A percentile compares a stretch with the other conserved stretches of the same genome.
phyloP scores from a whole-genome alignment of 2,888 invertebrate genomes.

The Argyra leucocephala region DNA sequence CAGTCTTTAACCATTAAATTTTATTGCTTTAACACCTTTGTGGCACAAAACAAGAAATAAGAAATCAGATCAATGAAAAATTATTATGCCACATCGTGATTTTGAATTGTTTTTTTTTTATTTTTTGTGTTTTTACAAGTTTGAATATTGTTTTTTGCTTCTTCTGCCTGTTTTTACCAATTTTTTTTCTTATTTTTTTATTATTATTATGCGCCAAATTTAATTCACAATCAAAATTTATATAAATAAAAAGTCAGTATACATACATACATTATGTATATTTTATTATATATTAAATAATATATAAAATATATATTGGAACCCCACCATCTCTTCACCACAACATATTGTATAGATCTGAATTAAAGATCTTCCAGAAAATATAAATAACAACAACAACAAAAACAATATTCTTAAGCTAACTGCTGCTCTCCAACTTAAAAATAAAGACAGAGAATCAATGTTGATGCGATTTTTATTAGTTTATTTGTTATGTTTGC shows the following conservation, averaged over 20 bases:
- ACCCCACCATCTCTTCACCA: too few species aligned
- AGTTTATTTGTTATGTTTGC: neutral
- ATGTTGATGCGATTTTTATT: neutral
- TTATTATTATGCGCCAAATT: neutral
- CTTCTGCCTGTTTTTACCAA: neutral
- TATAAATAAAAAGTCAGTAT: neutral
- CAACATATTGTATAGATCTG: too few species aligned
- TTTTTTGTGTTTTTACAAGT: neutral
- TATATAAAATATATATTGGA: too few species aligned
- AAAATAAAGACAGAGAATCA: too few species aligned
- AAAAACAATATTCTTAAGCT: too few species aligned
- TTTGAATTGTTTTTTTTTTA: neutral
- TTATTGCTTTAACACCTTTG: slow-evolving; percentile 2
- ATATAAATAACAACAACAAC: too few species aligned
- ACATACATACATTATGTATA: too few species aligned
- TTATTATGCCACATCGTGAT: slow-evolving; percentile 6
- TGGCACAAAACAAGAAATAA: neutral
- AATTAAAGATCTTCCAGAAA: too few species aligned
- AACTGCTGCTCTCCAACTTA: too few species aligned
- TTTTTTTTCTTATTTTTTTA: neutral
- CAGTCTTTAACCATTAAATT: slow-evolving; percentile 6
- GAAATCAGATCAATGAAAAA: slow-evolving; percentile 6
- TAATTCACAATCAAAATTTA: neutral
- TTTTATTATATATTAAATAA: too few species aligned
- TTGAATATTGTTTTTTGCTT: neutral